Base-by-base conservation (phyloP, 2,888 invertebrate genomes). In the Ichneumon xanthorius region DNA sequence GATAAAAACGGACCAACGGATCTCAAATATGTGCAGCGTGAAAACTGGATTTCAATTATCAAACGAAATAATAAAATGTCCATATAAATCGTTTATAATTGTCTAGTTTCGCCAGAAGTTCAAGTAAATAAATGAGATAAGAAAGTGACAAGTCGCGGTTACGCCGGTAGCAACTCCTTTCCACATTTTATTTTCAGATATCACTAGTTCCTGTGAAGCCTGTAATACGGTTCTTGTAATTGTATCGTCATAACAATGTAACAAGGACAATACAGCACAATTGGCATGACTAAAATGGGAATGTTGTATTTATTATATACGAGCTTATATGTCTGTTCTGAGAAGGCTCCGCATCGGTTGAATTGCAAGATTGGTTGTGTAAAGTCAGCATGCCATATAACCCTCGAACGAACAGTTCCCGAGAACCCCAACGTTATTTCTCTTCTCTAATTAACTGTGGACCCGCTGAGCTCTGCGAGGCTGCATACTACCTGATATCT, bases 391-490 rank as follows among this genome's bases (percentile, higher is more conserved):
- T 58, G 9, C 19, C 19, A 61, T 61, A 33, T 26, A 14, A 9
- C 16, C 26, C 26, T 26, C 61, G 30, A 61, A 61, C 30, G 61
- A 61, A 61, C 61, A 26, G 14, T 61, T 61, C 26, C 61, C 14
- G 30, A 16, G 72, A 58, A 77, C 45, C 68, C 33, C 48, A 45
- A 40, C 58, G 79, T 73, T 79, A 78, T 83, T 82, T 78, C 72
- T 86, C 80, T 83, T 65, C 70, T 80, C 80, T 83, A 80, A 83
- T 86, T 80, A 77, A 83, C 79, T 82, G 79, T 73, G 80, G 76
- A 77, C 79, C 80, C 53, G 55, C 76, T 11, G 71, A 79, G 71
- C 79, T 71, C 37, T 61, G 58, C 58, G 55, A 71, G 58, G 50
- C 26, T 61, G 61, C 61, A 30, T 61, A 61, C 26, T 61, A 61